A percentile compares a stretch with the other conserved stretches of the same genome.
phyloP scores from a whole-genome alignment of 2,113 vertebrate species.

The Oxygymnocypris stewartii region DNA sequence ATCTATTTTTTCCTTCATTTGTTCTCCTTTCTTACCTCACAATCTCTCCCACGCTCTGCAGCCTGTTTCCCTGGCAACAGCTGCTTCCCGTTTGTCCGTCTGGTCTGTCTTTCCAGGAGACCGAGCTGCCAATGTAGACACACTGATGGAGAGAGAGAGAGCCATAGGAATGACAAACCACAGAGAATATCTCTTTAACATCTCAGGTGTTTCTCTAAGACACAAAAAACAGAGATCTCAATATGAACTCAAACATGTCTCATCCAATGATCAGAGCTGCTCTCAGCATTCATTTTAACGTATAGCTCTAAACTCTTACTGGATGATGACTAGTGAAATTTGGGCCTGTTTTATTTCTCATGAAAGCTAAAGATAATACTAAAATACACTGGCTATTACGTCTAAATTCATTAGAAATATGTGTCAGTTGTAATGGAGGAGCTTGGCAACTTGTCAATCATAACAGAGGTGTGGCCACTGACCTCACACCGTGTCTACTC shows the following conservation, averaged over 20 bases:
- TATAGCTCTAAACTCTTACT: no score
- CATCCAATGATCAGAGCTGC: neutral
- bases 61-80: conserved; percentile 77
- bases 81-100: conserved; percentile 78
- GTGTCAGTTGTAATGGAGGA: neutral
- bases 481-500: no score
- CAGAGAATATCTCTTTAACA: neutral
- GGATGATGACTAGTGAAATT: no score
- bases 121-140: conserved; percentile 43
- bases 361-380: no score
- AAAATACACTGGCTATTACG: no score
- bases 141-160: conserved; percentile 32
- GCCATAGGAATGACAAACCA: neutral
- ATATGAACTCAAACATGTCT: neutral
- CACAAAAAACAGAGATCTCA: neutral
- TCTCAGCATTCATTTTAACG: neutral
- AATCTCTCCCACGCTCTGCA: conserved; percentile 62
- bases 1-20: conserved; percentile 61
- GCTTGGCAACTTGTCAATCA: neutral
- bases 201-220: neutral
- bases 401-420: neutral
- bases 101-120: conserved; percentile 61
- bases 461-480: neutral
- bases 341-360: no score
- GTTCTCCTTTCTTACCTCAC: conserved; percentile 58